phyloP scores from a whole-genome alignment of 92 coral and sea anemone genomes.

The Zoanthus sociatus region DNA sequence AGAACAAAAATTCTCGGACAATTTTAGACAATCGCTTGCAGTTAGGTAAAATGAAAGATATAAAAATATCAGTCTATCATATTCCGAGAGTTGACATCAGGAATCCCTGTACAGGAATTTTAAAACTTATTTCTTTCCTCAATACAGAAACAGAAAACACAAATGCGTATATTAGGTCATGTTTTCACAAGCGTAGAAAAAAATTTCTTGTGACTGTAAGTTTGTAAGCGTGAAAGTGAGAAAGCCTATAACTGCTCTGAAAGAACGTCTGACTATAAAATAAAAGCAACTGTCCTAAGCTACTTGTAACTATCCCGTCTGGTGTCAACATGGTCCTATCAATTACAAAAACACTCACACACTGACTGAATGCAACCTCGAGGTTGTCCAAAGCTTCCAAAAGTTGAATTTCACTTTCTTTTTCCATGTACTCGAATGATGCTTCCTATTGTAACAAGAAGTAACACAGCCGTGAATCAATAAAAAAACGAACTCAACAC shows the following conservation, averaged over 20 bases:
- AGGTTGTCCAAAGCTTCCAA: constrained; percentile 93
- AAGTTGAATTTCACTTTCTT: constrained; percentile 96
- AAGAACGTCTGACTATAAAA: not conserved
- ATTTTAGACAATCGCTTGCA: no score
- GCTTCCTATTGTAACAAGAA: constrained; percentile 76
- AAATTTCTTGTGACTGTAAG: not conserved
- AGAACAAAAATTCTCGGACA: no score
- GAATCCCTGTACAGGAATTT: no score
- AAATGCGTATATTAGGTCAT: no score
- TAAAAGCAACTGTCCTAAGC: not conserved
- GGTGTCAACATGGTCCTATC: not conserved
- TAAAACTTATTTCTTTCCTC: no score
- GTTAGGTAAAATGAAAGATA: no score
- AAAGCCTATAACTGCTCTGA: not conserved
- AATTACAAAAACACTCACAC: constrained; percentile 58
- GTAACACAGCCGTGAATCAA: not conserved
- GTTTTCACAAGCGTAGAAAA: no score
- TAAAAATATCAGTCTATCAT: no score
- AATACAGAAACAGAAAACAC: no score
- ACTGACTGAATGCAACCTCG: constrained; percentile 86
- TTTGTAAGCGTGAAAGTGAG: not conserved
- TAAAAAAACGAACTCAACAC: not conserved
- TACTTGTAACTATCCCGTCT: not conserved
- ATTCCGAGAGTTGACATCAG: no score
- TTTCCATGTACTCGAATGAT: constrained; percentile 98